Evolutionary conservation across 2,888 invertebrate genomes (phyloP).

Genomic region (Tenthredo mesomela): DNA sequence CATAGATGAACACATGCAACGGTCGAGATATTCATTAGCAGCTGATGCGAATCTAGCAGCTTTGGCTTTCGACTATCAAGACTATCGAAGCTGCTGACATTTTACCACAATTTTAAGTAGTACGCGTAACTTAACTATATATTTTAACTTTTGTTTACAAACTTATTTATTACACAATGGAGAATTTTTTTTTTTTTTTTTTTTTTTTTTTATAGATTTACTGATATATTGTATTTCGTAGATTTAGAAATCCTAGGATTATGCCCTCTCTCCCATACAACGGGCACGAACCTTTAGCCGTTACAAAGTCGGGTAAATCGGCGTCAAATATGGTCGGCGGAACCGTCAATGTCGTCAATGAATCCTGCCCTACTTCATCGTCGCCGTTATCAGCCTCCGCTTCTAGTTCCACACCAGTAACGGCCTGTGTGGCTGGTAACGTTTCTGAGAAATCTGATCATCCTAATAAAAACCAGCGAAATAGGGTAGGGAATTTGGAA

Average conservation of each 20-base stretch:
- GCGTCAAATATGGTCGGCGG: slow-evolving; percentile 75
- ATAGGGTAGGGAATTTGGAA: slow-evolving; percentile 66
- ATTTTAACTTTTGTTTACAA: no score
- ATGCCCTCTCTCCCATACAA: slow-evolving; percentile 75
- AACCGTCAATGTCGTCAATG: slow-evolving; percentile 70
- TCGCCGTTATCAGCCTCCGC: slow-evolving; percentile 62
- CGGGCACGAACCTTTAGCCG: slow-evolving; percentile 71
- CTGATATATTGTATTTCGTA: neutral
- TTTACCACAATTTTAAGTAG: slow-evolving; percentile 18
- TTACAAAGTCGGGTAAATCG: slow-evolving; percentile 66
- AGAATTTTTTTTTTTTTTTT: neutral
- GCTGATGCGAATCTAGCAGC: slow-evolving; percentile 32
- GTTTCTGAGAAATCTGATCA: slow-evolving; percentile 68
- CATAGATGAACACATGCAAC: slow-evolving; percentile 34
- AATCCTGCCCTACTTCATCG: slow-evolving; percentile 62
- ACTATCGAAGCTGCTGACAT: slow-evolving; percentile 46
- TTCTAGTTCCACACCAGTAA: slow-evolving; percentile 61
- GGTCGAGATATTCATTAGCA: slow-evolving; percentile 42
- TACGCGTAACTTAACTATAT: no score
- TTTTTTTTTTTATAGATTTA: neutral
- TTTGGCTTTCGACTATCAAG: slow-evolving; percentile 39
- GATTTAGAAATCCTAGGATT: slow-evolving; percentile 26
- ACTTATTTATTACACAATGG: neutral
- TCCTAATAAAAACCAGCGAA: slow-evolving; percentile 73
- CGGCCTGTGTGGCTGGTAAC: neutral